Base-by-base conservation (phyloP, 2,888 invertebrate species). In the Plagodis pulveraria region DNA sequence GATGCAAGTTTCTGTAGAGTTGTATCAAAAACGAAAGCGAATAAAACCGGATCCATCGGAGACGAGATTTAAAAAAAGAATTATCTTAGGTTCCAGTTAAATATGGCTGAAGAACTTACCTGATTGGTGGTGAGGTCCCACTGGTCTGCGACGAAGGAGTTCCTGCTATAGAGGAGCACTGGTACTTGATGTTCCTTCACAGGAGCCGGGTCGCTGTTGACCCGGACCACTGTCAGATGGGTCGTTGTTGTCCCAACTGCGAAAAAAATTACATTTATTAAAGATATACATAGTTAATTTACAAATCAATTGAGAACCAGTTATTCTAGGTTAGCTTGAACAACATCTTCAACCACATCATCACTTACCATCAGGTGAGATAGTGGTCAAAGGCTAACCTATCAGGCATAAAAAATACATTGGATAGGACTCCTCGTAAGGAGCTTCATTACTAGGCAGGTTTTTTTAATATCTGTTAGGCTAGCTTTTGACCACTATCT, bases 61-160 rank as follows among this genome's bases (percentile, higher is more conserved):
- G 22, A 22, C 22, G 22, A 22, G 22, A 22, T 22, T 22, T 22
- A 22, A 22, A 22, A 22, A 22, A 2, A 22, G 22, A 22, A 22
- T 22, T 22, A 22, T 22, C 4, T 22, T 22, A 22, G 22, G 22
- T 22, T 4, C 1, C 22, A 22, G 4, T 22, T 22, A 22, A 22
- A 22, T 22, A 22, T 22, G 1, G 4, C 1, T 22, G 22, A 32
- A n/a, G 12, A 38, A 50, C 78, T 76, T 64, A 96, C 96, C 93
- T 96, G 96, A 74, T 96, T 96, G 0, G 97, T 97, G 12, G 97
- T 97, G 55, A 97, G 93, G 82, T 97, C 97, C 97, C 97, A 97
- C 72, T 96, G 95, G 73, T 95, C 95, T 0, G 93, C 91, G 41
- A 94, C 93, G 76, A 95, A 95, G 47, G 94, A 93, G 65, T 94